Evolutionary conservation across 2,113 vertebrate species (phyloP).

Genomic region (Corythornis madagascariensis): DNA sequence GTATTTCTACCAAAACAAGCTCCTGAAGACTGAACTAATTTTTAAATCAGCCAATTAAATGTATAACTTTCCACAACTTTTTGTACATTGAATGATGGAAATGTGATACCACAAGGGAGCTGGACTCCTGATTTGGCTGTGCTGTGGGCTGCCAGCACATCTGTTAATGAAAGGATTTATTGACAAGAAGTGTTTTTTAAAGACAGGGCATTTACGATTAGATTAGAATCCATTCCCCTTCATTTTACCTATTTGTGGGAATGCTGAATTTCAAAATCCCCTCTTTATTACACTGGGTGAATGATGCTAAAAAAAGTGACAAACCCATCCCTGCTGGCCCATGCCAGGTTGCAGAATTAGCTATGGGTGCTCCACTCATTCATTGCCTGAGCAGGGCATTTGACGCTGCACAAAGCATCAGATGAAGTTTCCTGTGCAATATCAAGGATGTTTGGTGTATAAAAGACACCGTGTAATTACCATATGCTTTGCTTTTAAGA

Average conservation of each 20-base stretch:
- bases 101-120: not conserved
- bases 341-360: constrained; percentile 26
- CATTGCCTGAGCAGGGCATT: not conserved
- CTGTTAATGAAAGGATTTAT: constrained; percentile 43
- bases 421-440: not conserved
- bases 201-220: constrained; percentile 60
- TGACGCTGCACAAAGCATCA: not conserved
- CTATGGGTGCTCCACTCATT: not conserved
- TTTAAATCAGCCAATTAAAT: not conserved
- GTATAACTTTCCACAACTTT: not conserved
- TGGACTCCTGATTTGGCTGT: not conserved
- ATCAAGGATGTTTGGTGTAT: not conserved
- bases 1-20: not conserved
- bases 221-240: constrained; percentile 62
- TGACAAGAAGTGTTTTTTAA: constrained; percentile 34
- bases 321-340: not conserved
- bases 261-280: constrained; percentile 48
- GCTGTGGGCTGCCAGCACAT: not conserved
- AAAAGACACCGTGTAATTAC: not conserved
- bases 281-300: not conserved
- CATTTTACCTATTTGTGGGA: constrained; percentile 29
- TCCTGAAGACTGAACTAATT: not conserved
- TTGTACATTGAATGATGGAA: not conserved
- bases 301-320: constrained; percentile 40
- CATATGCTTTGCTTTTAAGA: not conserved